Conservation (phyloP, 2,888 invertebrate genomes). For the Nymphalis urticae region DNA sequence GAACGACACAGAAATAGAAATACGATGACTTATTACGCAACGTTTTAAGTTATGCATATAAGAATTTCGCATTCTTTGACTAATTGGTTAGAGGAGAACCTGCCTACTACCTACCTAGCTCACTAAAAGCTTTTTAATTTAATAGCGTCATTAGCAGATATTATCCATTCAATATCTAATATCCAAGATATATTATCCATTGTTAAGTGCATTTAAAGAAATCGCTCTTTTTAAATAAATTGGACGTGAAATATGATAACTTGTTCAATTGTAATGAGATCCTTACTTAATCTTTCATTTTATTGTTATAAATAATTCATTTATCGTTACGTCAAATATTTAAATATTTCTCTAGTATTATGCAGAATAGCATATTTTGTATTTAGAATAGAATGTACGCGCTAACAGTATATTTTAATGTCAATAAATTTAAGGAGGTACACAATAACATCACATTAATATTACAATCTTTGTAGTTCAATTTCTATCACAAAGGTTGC, state of each 20-base stretch:
- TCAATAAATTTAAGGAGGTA: too few relatives aligned
- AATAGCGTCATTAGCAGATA: slow-evolving; percentile 38
- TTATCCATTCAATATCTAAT: too few relatives aligned
- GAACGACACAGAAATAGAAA: slow-evolving; percentile 31
- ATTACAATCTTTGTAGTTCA: too few relatives aligned
- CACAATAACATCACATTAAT: too few relatives aligned
- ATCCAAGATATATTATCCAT: too few relatives aligned
- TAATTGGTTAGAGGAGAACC: slow-evolving; percentile 20
- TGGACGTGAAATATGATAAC: slow-evolving; percentile 21
- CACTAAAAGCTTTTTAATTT: slow-evolving; percentile 45
- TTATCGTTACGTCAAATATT: background rate
- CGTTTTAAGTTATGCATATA: slow-evolving; percentile 23
- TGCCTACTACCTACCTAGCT: slow-evolving; percentile 13
- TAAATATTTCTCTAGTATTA: background rate
- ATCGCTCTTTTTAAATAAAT: slow-evolving; percentile 22
- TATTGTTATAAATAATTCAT: background rate
- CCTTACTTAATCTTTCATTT: background rate
- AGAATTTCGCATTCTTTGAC: slow-evolving; percentile 16
- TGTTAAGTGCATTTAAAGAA: slow-evolving; percentile 31
- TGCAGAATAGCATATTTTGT: too few relatives aligned
- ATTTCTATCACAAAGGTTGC: too few relatives aligned
- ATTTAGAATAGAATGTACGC: too few relatives aligned
- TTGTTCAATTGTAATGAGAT: slow-evolving; percentile 1
- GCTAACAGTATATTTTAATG: too few relatives aligned
- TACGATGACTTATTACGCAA: slow-evolving; percentile 37